Conservation (phyloP, 37 sponge, comb jelly and placozoan species). For the Lycopodina hypogea region DNA sequence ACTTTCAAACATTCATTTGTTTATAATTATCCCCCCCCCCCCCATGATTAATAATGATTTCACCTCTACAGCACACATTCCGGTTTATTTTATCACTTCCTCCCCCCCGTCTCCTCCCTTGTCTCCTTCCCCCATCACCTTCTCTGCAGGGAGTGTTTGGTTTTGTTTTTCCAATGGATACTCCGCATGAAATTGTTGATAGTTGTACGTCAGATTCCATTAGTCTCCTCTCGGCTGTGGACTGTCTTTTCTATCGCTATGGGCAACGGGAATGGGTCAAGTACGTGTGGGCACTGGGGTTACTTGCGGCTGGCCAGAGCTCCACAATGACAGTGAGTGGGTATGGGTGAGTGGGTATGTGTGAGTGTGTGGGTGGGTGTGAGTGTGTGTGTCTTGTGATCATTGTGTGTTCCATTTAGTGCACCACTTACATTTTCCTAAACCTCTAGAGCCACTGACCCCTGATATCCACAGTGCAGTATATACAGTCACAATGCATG, state of each 20-base stretch:
- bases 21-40: too few species aligned
- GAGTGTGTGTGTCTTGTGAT: slow-evolving; percentile 20
- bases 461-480: background rate
- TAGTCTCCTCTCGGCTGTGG: slow-evolving; percentile 48
- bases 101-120: background rate
- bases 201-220: slow-evolving; percentile 36
- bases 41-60: too few species aligned
- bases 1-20: too few species aligned
- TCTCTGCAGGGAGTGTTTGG: slow-evolving; percentile 14
- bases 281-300: slow-evolving; percentile 91
- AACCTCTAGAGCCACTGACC: too few species aligned
- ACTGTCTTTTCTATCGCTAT: slow-evolving; percentile 51
- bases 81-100: too few species aligned
- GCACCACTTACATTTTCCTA: background rate
- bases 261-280: slow-evolving; percentile 21
- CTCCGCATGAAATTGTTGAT: background rate
- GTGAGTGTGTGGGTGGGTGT: too few species aligned
- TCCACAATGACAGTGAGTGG: slow-evolving; percentile 96
- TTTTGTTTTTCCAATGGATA: background rate
- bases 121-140: background rate
- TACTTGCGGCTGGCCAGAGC: slow-evolving; percentile 92
- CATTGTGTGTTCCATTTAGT: background rate
- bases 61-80: too few species aligned
- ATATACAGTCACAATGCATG: slow-evolving; percentile 15
- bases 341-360: too few species aligned